phyloP scores from a whole-genome alignment of 2,113 vertebrate species.

The Calonectris borealis region DNA sequence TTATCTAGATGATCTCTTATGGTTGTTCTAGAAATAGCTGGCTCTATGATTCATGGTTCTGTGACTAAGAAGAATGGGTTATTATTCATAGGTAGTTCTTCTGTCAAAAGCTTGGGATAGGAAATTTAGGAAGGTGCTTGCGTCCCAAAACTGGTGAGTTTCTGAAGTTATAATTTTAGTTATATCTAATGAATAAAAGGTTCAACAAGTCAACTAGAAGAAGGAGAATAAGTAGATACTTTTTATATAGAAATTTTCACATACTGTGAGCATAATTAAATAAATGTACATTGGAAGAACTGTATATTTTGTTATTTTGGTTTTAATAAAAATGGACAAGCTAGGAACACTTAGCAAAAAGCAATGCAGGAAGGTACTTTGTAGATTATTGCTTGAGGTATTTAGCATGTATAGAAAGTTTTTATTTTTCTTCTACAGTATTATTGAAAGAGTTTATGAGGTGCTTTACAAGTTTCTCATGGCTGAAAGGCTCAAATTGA shows the following conservation, averaged over 20 bases:
- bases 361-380: not conserved
- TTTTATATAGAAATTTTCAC: not conserved
- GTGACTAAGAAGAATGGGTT: not conserved
- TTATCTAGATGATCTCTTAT: not conserved
- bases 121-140: not conserved
- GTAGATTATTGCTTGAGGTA: not conserved
- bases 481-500: constrained; percentile 54
- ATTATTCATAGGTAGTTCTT: not conserved
- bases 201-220: not conserved
- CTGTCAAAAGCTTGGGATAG: not conserved
- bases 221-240: not conserved
- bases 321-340: not conserved
- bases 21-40: not conserved
- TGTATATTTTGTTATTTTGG: not conserved
- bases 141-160: not conserved
- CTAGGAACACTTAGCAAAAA: not conserved
- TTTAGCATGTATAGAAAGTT: not conserved
- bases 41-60: not conserved
- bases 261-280: not conserved
- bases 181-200: not conserved
- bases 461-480: constrained; percentile 57
- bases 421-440: constrained; percentile 30
- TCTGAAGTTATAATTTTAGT: not conserved
- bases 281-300: not conserved
- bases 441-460: constrained; percentile 60